Evolutionary conservation across 2,113 vertebrate genomes (phyloP).

Genomic region (Gasterosteus nipponicus): DNA sequence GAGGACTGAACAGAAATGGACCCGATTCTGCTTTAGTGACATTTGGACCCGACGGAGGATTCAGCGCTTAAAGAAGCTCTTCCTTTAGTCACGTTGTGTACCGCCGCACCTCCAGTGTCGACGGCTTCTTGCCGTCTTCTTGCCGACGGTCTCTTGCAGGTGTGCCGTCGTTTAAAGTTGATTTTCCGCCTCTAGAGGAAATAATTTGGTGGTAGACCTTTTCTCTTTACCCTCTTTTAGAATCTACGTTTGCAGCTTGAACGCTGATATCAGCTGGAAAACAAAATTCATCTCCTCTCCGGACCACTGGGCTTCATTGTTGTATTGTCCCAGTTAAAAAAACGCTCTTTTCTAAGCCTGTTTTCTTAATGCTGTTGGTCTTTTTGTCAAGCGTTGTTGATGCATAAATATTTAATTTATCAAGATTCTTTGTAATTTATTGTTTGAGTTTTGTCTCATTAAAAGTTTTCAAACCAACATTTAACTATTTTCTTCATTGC

Average conservation of each 20-base stretch:
- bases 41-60: constrained; percentile 27
- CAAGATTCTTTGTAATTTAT: constrained; percentile 74
- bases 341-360: background rate
- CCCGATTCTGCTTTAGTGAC: constrained; percentile 5
- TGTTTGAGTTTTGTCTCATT: constrained; percentile 61
- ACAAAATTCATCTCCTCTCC: background rate
- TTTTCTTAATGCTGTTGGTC: constrained; percentile 47
- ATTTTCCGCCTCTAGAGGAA: background rate
- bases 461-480: constrained; percentile 61
- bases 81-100: background rate
- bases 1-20: constrained; percentile 25
- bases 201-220: background rate
- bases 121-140: too few relatives aligned
- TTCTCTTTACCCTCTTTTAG: constrained; percentile 9
- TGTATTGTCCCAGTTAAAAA: constrained; percentile 3
- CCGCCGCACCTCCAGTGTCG: background rate
- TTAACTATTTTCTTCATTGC: background rate
- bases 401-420: constrained; percentile 61
- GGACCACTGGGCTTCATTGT: background rate
- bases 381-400: constrained; percentile 47
- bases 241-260: constrained; percentile 16
- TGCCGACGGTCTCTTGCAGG: constrained; percentile 13
- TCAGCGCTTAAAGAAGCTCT: constrained; percentile 1
- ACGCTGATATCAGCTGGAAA: background rate
- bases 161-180: constrained; percentile 3